A percentile compares a stretch with the other conserved stretches of the same genome.
Evolutionary conservation across 2,888 invertebrate genomes (phyloP).

Genomic region (Dione juno): DNA sequence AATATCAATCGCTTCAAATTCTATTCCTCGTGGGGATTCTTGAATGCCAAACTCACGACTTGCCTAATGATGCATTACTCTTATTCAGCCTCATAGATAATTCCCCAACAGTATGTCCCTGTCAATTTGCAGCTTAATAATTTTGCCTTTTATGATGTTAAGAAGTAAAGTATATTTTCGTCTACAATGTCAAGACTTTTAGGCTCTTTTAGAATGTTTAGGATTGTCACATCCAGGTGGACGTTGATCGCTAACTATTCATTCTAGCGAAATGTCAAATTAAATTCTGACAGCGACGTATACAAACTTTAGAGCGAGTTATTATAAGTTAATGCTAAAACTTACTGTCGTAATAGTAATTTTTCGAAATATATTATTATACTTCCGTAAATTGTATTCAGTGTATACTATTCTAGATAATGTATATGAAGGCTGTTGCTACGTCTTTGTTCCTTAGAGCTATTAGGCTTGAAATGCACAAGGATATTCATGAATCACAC

Average conservation of each 20-base stretch:
- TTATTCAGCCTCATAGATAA: slow-evolving; percentile 53
- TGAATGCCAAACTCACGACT: slow-evolving; percentile 60
- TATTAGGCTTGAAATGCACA: slow-evolving; percentile 40
- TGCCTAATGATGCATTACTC: slow-evolving; percentile 64
- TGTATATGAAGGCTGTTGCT: not conserved
- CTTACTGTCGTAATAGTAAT: not conserved
- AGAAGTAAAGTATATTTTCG: not conserved
- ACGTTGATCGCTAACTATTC: slow-evolving; percentile 48
- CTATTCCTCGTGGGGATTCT: slow-evolving; percentile 50
- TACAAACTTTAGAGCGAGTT: slow-evolving; percentile 8
- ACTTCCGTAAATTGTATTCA: not conserved
- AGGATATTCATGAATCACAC: slow-evolving; percentile 45
- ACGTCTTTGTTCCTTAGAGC: slow-evolving; percentile 36
- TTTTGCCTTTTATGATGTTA: not conserved
- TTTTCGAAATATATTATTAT: not conserved
- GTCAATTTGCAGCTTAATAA: slow-evolving; percentile 1
- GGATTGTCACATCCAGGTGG: slow-evolving; percentile 50
- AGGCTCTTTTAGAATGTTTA: slow-evolving; percentile 13
- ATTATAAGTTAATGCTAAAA: not conserved
- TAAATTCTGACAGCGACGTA: slow-evolving; percentile 42
- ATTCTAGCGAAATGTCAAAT: slow-evolving; percentile 52
- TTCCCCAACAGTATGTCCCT: slow-evolving; percentile 30
- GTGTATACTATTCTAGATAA: not conserved
- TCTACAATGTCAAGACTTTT: not conserved
- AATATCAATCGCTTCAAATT: slow-evolving; percentile 60